A percentile compares a stretch with the other conserved stretches of the same genome.
Evolutionary conservation across 2,113 vertebrate genomes (phyloP).

Genomic region (Merops nubicus): DNA sequence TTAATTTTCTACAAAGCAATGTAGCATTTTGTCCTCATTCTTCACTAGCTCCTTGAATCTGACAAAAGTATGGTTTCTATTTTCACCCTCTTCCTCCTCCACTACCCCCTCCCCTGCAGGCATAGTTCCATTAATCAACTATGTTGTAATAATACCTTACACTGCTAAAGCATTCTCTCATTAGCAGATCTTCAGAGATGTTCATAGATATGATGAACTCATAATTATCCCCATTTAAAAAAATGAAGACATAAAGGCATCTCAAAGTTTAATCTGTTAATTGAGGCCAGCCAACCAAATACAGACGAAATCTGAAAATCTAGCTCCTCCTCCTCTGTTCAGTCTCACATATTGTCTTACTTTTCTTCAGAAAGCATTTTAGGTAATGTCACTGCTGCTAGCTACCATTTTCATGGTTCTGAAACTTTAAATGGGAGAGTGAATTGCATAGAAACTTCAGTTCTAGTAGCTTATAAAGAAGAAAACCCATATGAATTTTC

Average conservation of each 20-base stretch:
- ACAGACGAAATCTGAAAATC: not conserved
- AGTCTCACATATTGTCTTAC: not conserved
- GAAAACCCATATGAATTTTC: not conserved
- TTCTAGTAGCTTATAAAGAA: not conserved
- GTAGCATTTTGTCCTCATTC: constrained; percentile 49
- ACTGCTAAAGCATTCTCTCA: not conserved
- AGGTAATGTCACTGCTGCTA: not conserved
- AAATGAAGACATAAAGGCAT: not conserved
- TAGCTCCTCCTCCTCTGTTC: not conserved
- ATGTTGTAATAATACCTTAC: not conserved
- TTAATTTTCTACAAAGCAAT: constrained; percentile 51
- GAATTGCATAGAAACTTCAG: not conserved
- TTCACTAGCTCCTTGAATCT: constrained; percentile 43
- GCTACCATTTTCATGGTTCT: not conserved
- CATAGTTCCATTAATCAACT: constrained; percentile 15
- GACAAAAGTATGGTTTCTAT: constrained; percentile 58
- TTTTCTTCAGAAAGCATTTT: not conserved
- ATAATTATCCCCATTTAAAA: not conserved
- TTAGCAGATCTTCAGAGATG: constrained; percentile 7
- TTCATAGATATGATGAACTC: not conserved
- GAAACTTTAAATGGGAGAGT: not conserved
- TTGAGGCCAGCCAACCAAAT: constrained; percentile 19
- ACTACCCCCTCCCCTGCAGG: not conserved
- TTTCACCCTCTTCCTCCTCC: constrained; percentile 36
- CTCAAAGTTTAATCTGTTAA: not conserved